Conservation (phyloP, 2,113 vertebrate genomes). For the Cephalopholis sonnerati region DNA sequence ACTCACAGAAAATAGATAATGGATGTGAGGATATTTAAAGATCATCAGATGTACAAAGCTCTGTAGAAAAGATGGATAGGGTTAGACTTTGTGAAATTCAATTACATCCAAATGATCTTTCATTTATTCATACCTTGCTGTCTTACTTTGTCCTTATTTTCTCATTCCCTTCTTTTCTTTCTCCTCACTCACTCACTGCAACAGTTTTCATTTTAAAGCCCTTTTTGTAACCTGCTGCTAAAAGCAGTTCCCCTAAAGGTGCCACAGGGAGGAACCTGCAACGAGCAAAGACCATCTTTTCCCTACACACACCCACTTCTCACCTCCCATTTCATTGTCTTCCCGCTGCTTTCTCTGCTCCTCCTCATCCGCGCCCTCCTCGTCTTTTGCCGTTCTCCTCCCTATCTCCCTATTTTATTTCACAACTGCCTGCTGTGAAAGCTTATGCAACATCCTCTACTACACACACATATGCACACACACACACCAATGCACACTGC, state of each 20-base stretch:
- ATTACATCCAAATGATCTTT: not conserved
- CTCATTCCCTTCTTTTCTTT: not conserved
- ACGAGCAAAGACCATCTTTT: slow-evolving; percentile 27
- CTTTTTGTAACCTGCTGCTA: slow-evolving; percentile 36
- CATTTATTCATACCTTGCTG: not conserved
- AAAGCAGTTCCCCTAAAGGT: slow-evolving; percentile 33
- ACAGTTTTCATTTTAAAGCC: slow-evolving; percentile 38
- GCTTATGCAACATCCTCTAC: slow-evolving; percentile 44
- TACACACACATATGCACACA: not conserved
- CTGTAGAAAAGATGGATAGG: not conserved
- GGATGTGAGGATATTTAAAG: slow-evolving; percentile 15
- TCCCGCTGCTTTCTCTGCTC: slow-evolving; percentile 37
- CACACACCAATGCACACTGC: not conserved
- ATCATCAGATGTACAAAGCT: slow-evolving; percentile 2
- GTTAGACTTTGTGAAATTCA: not conserved
- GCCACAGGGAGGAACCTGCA: slow-evolving; percentile 47
- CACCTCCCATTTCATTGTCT: slow-evolving; percentile 41
- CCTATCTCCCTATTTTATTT: slow-evolving; percentile 50
- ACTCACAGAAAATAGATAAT: slow-evolving; percentile 5
- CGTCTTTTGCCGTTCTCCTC: slow-evolving; percentile 35
- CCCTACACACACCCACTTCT: slow-evolving; percentile 21
- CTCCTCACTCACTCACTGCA: slow-evolving; percentile 18
- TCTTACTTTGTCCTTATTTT: not conserved
- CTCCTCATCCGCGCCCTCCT: slow-evolving; percentile 30
- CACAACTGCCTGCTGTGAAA: slow-evolving; percentile 57